These are phyloP conservation scores for Acronicta aceris DNA, from an alignment of 2,888 invertebrate species.

Conservation along the genomic window DNA sequence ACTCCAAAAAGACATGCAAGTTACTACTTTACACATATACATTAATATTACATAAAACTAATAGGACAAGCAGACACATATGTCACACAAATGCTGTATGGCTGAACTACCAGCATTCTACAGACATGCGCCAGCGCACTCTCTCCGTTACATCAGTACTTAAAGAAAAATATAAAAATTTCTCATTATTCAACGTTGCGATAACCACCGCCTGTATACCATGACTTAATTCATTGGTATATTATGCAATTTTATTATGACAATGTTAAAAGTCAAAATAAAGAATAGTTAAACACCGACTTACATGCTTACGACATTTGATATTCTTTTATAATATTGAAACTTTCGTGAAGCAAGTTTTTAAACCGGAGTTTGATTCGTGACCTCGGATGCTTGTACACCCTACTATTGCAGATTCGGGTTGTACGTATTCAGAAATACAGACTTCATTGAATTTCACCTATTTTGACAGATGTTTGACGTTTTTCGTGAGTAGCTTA, in stretches of 20 bases:
- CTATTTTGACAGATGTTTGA: too few relatives aligned
- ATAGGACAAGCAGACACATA: slow-evolving; percentile 22
- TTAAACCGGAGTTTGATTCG: background rate
- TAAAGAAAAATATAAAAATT: slow-evolving; percentile 53
- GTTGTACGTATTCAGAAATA: too few relatives aligned
- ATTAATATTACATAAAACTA: slow-evolving; percentile 8
- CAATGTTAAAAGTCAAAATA: slow-evolving; percentile 23
- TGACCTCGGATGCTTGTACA: too few relatives aligned
- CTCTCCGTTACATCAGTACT: slow-evolving; percentile 63
- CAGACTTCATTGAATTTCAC: too few relatives aligned
- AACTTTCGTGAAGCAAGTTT: background rate
- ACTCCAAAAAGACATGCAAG: background rate
- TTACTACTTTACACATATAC: background rate
- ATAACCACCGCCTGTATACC: slow-evolving; percentile 27
- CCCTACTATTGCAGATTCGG: too few relatives aligned
- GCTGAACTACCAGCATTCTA: slow-evolving; percentile 19
- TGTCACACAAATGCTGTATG: slow-evolving; percentile 15
- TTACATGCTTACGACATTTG: background rate
- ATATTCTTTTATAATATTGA: background rate
- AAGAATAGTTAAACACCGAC: background rate
- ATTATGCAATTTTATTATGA: slow-evolving; percentile 33
- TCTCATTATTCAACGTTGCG: slow-evolving; percentile 42
- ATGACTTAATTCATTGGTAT: slow-evolving; percentile 43
- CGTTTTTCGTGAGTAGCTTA: too few relatives aligned
- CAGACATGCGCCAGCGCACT: slow-evolving; percentile 41